Evolutionary conservation across 1,140 invertebrate genomes (phyloP).

Genomic region (Oryctes rhinoceros): DNA sequence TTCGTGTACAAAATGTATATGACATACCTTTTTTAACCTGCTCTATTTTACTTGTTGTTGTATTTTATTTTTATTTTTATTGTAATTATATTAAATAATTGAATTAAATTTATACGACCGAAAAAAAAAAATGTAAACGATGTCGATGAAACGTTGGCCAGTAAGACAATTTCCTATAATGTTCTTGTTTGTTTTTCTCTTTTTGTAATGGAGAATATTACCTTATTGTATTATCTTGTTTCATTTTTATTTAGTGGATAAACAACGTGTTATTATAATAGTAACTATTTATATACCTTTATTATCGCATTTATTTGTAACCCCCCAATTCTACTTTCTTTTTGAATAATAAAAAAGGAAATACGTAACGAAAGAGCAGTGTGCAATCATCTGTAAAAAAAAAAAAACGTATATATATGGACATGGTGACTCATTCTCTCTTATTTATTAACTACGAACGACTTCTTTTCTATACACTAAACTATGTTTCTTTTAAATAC

Average conservation of each 20-base stretch:
- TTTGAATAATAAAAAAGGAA: neutral
- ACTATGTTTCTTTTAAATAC: too few species aligned
- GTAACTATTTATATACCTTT: conserved; percentile 7
- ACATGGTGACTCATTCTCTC: neutral
- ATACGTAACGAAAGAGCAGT: neutral
- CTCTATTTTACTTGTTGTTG: conserved; percentile 13
- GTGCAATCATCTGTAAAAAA: neutral
- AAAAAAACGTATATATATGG: neutral
- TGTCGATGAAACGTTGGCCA: neutral
- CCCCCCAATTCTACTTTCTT: neutral
- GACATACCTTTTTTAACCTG: conserved; percentile 1
- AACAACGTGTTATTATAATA: conserved; percentile 19
- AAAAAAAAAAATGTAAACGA: neutral
- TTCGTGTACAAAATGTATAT: conserved; percentile 1
- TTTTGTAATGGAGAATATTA: neutral
- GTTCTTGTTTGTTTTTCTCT: neutral
- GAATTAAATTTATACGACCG: neutral
- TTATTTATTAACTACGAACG: neutral
- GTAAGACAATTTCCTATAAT: conserved; percentile 1
- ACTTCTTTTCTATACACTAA: neutral
- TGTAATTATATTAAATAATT: conserved; percentile 12
- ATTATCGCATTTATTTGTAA: neutral
- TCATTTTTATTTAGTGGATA: conserved; percentile 3
- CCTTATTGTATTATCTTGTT: neutral
- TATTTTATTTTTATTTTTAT: neutral